A percentile compares a stretch with the other conserved stretches of the same genome.
These are phyloP conservation scores for Mirza zaza DNA, from an alignment of 2,113 vertebrate species.

Conservation along the genomic window DNA sequence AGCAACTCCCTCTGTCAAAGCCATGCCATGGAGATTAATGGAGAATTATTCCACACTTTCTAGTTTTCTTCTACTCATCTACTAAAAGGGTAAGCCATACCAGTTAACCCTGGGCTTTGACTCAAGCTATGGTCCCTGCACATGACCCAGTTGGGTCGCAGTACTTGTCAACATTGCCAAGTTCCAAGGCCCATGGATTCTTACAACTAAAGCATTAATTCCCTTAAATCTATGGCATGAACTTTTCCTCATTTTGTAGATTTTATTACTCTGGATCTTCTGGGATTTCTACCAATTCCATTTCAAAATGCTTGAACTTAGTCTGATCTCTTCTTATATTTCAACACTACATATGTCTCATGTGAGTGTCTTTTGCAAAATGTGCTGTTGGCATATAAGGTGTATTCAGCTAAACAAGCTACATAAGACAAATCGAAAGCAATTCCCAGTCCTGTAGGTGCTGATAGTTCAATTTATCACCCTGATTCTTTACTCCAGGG, in stretches of 20 bases:
- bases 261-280: slow-evolving; percentile 17
- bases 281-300: neutral
- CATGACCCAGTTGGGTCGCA: too few species aligned
- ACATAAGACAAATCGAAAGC: slow-evolving; percentile 67
- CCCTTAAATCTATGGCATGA: neutral
- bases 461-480: slow-evolving; percentile 75
- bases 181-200: neutral
- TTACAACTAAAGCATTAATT: slow-evolving; percentile 1
- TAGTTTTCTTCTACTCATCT: neutral
- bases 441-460: slow-evolving; percentile 63
- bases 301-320: slow-evolving; percentile 33
- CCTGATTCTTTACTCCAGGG: slow-evolving; percentile 51
- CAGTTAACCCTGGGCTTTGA: neutral
- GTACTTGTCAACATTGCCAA: neutral
- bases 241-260: neutral
- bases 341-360: neutral
- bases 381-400: neutral
- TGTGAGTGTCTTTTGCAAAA: neutral
- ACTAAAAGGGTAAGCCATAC: neutral
- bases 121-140: neutral
- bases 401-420: slow-evolving; percentile 56
- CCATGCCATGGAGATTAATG: neutral
- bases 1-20: slow-evolving; percentile 19
- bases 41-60: neutral
- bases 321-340: neutral